A percentile compares a stretch with the other conserved stretches of the same genome.
Conservation (phyloP, 1,140 invertebrate species). For the Listronotus bonariensis region DNA sequence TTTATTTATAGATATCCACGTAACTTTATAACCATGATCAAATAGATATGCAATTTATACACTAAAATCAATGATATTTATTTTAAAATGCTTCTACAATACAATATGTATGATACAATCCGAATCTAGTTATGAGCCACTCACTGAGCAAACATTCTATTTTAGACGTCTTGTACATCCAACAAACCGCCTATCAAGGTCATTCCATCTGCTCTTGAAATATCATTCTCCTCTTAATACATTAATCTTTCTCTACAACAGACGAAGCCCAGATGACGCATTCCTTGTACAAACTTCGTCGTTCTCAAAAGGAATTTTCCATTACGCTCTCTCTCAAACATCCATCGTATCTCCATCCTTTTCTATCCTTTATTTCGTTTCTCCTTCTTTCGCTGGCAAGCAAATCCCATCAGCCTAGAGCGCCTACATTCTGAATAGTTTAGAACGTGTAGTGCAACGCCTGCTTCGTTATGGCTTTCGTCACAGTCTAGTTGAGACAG, state of each 20-base stretch:
- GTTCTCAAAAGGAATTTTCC: neutral
- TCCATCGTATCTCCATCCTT: neutral
- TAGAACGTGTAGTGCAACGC: neutral
- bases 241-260: constrained; percentile 16
- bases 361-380: constrained; percentile 12
- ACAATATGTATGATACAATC: too few species aligned
- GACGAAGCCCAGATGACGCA: constrained; percentile 12
- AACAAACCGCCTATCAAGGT: too few species aligned
- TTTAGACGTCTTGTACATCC: too few species aligned
- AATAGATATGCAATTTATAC: too few species aligned
- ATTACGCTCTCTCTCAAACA: neutral
- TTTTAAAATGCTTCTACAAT: too few species aligned
- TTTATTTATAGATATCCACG: too few species aligned
- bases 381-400: neutral
- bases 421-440: neutral
- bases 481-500: constrained; percentile 9
- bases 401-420: neutral
- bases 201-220: constrained; percentile 4
- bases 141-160: too few species aligned
- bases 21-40: too few species aligned
- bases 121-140: too few species aligned
- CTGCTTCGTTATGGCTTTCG: neutral
- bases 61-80: too few species aligned
- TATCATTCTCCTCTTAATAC: neutral
- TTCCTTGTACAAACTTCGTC: constrained; percentile 8